Evolutionary conservation across 2,888 invertebrate genomes (phyloP).

Genomic region (Meteorus colon): DNA sequence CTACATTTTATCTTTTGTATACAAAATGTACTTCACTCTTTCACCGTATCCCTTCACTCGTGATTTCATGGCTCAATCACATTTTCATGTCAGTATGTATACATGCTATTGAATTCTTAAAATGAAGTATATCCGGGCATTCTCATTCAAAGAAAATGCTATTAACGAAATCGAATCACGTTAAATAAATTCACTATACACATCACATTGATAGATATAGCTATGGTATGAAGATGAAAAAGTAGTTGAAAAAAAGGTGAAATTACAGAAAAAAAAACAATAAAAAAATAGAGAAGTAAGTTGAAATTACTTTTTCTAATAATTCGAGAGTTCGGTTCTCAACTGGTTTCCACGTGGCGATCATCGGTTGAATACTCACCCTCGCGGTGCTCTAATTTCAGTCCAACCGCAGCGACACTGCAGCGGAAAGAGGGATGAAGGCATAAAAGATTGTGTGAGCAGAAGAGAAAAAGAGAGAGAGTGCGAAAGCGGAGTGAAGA

Average conservation of each 20-base stretch:
- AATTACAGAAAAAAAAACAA: neutral
- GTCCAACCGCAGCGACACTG: slow-evolving; percentile 42
- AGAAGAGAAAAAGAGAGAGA: slow-evolving; percentile 12
- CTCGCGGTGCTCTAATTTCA: slow-evolving; percentile 39
- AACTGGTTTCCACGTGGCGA: slow-evolving; percentile 15
- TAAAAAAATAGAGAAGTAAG: neutral
- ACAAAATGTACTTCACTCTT: neutral
- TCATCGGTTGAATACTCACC: slow-evolving; percentile 18
- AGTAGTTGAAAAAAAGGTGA: neutral
- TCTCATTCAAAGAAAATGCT: neutral
- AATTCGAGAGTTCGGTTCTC: slow-evolving; percentile 27
- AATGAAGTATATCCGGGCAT: slow-evolving; percentile 4
- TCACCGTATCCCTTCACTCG: neutral
- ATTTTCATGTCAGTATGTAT: slow-evolving; percentile 8
- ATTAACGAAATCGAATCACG: slow-evolving; percentile 18
- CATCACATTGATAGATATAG: neutral
- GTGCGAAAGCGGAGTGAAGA: neutral
- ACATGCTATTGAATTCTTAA: neutral
- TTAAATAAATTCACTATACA: neutral
- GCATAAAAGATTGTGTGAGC: slow-evolving; percentile 16
- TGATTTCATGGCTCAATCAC: slow-evolving; percentile 23
- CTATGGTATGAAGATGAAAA: neutral
- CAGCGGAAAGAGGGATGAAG: slow-evolving; percentile 32
- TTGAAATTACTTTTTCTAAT: slow-evolving; percentile 34
- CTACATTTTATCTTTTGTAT: slow-evolving; percentile 5